Evolutionary conservation across 2,113 vertebrate species (phyloP), one percentile per base, ranked within the genome.

Genomic region (Panthera tigris): DNA sequence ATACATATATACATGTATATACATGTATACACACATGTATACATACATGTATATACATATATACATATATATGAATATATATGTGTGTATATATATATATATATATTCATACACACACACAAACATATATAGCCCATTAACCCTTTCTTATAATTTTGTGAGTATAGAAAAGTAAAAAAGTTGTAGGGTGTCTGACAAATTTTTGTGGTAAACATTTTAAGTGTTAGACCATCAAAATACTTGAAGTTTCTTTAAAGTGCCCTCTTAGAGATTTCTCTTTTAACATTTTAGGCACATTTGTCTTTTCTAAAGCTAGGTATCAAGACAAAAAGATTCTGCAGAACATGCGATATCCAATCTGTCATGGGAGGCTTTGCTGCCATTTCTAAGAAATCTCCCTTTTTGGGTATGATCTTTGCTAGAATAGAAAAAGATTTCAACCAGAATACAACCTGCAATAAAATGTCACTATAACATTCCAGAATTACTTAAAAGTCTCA

Each of bases 221-320:
- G 15, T 88, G 45, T 91, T 97, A 94, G 55, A 88, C 23, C 29
- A 84, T 94, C 84, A 61, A 71, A 96, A 86, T 31, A 31, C 36
- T 73, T 76, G 36, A 89, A n/a, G 18, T n/a, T 61, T 95, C 52
- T 96, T 95, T 89, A 89, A 98, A 87, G 39, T 87, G 15, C 39
- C 16, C 33, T 97, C 41, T 93, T 89, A 94, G 31, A 94, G 25
- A 13, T 71, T 94, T 92, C 45, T 89, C 13, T 93, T 96, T 94
- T 85, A 95, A 78, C 57, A 79, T 93, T 95, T 92, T 84, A 91
- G 93, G 78, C 45, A 93, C 89, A 92, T 80, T 93, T 78, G 61
- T 50, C 68, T 95, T 97, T 98, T 97, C 87, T 91, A 94, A 96
- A 95, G 29, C 95, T 96, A 94, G 89, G 68, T 96, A 97, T 96